Evolutionary conservation across 2,888 invertebrate genomes (phyloP), one percentile per base, ranked within the genome.

Genomic region (Troglohyphantes excavatus): DNA sequence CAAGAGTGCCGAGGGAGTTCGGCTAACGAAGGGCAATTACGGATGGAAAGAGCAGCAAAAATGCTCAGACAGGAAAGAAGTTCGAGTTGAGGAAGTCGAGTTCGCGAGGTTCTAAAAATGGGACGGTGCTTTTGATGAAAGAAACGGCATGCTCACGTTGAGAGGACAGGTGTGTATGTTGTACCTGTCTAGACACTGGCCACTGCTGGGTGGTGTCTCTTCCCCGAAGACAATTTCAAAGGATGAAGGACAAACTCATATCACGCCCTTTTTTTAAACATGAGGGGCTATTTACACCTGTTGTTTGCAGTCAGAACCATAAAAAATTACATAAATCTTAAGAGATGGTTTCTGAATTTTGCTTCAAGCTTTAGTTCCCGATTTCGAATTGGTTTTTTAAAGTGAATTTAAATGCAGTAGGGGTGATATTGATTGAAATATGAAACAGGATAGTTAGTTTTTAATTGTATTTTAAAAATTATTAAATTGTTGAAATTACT

Each of bases 1-100:
- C 46, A 46, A 46, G 39, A 39, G 46, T 33, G 33, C 33, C 17
- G 3, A 46, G 9, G 46, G 3, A 46, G 46, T 46, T 46, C 17
- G 2, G 46, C 17, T 46, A 46, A 46, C 46, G 46, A 46, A 17
- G 17, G 13, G 17, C 46, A 17, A 46, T 13, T 7, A 46, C 46
- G 3, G 46, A 2, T 17, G 13, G 11, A 46, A 63, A 63, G 63
- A 63, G 63, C 6, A 63, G 21, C 19, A 63, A 63, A 63, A 63
- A 26, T 23, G 6, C 23, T 9, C 19, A 63, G 17, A 26, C 11
- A 21, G 26, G 63, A 9, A 63, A 63, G 26, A 19, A 63, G 17
- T 63, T 63, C 21, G n/a, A 63, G 21, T 63, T 3, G 26, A 63
- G 63, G 63, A 63, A 63, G 26, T 63, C n/a, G 19, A 63, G 23